Percentiles rank a stretch among this genome's conserved stretches.
Conservation (phyloP, 2,113 vertebrate genomes). For the Carassius auratus region DNA sequence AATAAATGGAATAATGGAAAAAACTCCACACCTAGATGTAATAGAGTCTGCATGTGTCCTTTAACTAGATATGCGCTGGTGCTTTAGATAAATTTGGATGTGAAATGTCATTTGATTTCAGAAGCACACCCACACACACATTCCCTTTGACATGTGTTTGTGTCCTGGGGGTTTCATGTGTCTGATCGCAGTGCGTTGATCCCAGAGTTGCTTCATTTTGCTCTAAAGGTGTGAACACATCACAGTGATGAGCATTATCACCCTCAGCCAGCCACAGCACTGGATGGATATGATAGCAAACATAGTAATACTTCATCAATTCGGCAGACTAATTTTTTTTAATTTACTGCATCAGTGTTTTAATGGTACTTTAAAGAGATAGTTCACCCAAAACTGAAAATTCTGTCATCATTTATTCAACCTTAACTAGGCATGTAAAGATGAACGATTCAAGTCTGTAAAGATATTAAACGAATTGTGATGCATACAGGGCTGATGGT, state of each 20-base stretch:
- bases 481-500: too few relatives aligned
- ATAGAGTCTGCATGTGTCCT: not conserved
- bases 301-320: not conserved
- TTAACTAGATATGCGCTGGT: not conserved
- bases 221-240: slow-evolving; percentile 16
- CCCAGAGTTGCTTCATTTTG: not conserved
- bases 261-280: not conserved
- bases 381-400: too few relatives aligned
- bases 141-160: not conserved
- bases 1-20: not conserved
- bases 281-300: not conserved
- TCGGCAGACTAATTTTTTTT: not conserved
- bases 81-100: not conserved
- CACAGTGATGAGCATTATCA: not conserved
- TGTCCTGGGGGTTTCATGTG: not conserved
- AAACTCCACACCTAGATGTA: not conserved
- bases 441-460: too few relatives aligned
- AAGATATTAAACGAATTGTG: too few relatives aligned
- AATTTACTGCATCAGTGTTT: not conserved
- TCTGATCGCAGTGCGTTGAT: not conserved
- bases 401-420: too few relatives aligned
- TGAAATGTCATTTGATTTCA: not conserved
- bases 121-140: slow-evolving; percentile 13
- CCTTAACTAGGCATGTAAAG: too few relatives aligned
- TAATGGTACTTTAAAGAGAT: not conserved